These are phyloP conservation scores for Hypotaenidia philippensis DNA, from an alignment of 2,797 vertebrate genomes.

Conservation along the genomic window DNA sequence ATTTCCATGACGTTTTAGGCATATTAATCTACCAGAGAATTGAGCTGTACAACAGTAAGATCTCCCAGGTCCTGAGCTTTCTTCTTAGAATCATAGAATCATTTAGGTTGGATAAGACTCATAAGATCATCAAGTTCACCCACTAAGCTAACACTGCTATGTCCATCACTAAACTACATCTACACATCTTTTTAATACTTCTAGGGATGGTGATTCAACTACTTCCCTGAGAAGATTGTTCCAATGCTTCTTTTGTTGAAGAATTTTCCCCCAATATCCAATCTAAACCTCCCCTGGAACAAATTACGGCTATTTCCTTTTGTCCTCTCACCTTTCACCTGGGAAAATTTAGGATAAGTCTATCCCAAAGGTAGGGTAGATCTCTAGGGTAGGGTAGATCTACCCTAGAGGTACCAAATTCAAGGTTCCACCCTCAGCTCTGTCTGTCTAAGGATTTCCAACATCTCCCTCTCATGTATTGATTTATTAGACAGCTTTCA, in stretches of 20 bases:
- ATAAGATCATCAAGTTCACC: fast-evolving
- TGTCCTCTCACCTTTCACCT: not conserved
- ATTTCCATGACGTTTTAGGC: not conserved
- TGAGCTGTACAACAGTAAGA: not conserved
- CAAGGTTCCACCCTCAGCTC: not conserved
- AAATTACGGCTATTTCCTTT: not conserved
- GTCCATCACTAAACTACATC: not conserved
- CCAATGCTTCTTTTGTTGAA: not conserved
- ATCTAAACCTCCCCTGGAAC: not conserved
- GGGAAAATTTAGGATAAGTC: not conserved
- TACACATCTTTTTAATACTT: not conserved
- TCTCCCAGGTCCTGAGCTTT: not conserved
- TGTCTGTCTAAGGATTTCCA: not conserved
- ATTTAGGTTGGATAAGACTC: not conserved
- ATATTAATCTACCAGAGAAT: not conserved
- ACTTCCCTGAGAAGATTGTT: not conserved
- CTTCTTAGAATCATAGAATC: not conserved
- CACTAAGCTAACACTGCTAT: fast-evolving
- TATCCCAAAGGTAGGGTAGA: not conserved
- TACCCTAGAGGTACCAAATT: not conserved
- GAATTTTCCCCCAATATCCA: not conserved
- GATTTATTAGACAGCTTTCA: not conserved
- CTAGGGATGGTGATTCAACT: no score
- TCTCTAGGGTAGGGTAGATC: not conserved
- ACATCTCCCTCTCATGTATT: not conserved